phyloP scores from a whole-genome alignment of 2,888 invertebrate species.

The Herminia tarsipennalis region DNA sequence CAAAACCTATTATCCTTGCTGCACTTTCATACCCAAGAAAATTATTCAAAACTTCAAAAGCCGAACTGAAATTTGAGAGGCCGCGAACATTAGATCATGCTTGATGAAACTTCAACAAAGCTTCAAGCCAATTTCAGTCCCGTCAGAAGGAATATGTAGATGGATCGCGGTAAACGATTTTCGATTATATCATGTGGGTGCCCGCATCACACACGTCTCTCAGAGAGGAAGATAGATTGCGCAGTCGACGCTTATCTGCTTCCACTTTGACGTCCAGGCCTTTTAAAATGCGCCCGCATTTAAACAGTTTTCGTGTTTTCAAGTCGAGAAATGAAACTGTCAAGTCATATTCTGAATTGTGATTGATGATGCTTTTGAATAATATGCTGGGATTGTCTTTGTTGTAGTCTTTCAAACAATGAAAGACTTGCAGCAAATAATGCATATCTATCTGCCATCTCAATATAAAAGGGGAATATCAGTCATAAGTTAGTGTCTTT shows the following conservation, averaged over 20 bases:
- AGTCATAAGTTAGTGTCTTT: too few relatives aligned
- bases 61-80: constrained; percentile 3
- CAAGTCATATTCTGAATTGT: constrained; percentile 2
- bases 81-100: constrained; percentile 17
- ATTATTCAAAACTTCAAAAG: constrained; percentile 1
- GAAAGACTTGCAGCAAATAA: too few relatives aligned
- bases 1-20: too few relatives aligned
- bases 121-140: constrained; percentile 61
- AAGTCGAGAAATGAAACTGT: constrained; percentile 31
- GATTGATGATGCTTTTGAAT: neutral
- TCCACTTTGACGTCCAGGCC: constrained; percentile 58
- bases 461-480: too few relatives aligned
- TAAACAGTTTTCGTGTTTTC: constrained; percentile 41
- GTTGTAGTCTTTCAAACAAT: neutral
- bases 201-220: constrained; percentile 65
- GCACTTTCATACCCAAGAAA: too few relatives aligned
- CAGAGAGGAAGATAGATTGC: constrained; percentile 75
- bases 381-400: neutral
- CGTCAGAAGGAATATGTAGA: constrained; percentile 63
- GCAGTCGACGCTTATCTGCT: constrained; percentile 65
- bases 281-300: constrained; percentile 62
- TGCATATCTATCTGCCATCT: too few relatives aligned
- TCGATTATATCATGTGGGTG: constrained; percentile 70
- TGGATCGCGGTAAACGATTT: constrained; percentile 68
- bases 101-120: constrained; percentile 55